These are phyloP conservation scores for Gavia stellata DNA, from an alignment of 2,113 vertebrate species.

Conservation along the genomic window DNA sequence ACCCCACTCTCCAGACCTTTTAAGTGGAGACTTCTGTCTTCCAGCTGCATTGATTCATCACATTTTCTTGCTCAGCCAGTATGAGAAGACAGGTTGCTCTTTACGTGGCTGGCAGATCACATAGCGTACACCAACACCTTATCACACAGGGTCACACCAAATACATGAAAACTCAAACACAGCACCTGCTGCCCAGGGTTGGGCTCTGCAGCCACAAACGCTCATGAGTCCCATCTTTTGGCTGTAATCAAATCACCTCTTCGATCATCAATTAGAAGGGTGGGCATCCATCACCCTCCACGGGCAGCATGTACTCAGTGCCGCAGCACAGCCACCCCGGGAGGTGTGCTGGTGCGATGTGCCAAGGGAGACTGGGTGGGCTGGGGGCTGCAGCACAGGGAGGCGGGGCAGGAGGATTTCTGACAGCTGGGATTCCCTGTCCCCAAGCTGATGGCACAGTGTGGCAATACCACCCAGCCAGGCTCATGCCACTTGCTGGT, in stretches of 20 bases:
- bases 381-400: not conserved
- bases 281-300: not conserved
- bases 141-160: not conserved
- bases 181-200: rapidly evolving
- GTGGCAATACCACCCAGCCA: not conserved
- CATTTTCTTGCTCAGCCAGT: not conserved
- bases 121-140: not conserved
- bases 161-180: not conserved
- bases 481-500: not conserved
- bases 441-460: not conserved
- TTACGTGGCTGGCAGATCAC: not conserved
- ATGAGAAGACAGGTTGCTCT: not conserved
- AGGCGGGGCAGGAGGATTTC: not conserved
- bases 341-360: not conserved
- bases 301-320: not conserved
- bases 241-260: not conserved
- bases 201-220: not conserved
- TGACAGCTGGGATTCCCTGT: not conserved
- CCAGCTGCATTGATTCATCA: not conserved
- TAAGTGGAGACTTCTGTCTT: not conserved
- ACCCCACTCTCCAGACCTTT: not conserved
- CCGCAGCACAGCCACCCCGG: not conserved
- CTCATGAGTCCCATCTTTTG: not conserved
- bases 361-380: not conserved
- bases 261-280: not conserved